Evolutionary conservation across 2,113 vertebrate species (phyloP), one percentile per base, ranked within the genome.

Genomic region (Pycnonotus jocosus): DNA sequence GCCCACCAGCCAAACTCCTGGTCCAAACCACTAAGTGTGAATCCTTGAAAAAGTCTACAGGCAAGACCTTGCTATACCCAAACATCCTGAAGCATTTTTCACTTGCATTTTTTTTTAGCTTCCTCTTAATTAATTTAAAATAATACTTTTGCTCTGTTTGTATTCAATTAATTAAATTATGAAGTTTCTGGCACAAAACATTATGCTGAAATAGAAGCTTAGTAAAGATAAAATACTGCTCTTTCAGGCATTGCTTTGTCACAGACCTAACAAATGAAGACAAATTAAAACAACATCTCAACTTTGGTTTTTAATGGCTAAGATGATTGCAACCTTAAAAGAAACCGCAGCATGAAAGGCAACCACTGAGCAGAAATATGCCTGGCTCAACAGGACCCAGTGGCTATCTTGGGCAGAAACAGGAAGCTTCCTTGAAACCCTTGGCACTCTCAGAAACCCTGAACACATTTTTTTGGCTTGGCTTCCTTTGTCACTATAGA

Each of bases 201-300:
- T 66, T 69, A 33, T 3, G 10, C 40, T 73, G 53, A 31, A 53
- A 51, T 37, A 47, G 12, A 48, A 90, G 69, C 73, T 95, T 69
- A 94, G 72, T 54, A 78, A 64, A 91, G 80, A 88, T 38, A 93
- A 92, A 92, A 71, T 4, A 90, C 30, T 66, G 51, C 20, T 84
- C 40, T 81, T 78, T 85, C 7, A 5, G 90, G 93, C 91, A 83
- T 45, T 38, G 18, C 61, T 96, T 94, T 95, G 84, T 85, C 6
- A 1, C 51, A 81, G 73, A 66, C 66, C 78, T 92, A 66, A 94
- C 65, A 85, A 92, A 94, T 60, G 50, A 84, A 87, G 91, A 86
- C 72, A 91, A 92, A 94, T 87, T 74, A 82, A 92, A 95, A 81
- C 38, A 80, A 60, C 74, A 92, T 66, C 65, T 71, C 76, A 76